Evolutionary conservation across 2,113 vertebrate genomes (phyloP), one percentile per base, ranked within the genome.

Genomic region (Carollia perspicillata): DNA sequence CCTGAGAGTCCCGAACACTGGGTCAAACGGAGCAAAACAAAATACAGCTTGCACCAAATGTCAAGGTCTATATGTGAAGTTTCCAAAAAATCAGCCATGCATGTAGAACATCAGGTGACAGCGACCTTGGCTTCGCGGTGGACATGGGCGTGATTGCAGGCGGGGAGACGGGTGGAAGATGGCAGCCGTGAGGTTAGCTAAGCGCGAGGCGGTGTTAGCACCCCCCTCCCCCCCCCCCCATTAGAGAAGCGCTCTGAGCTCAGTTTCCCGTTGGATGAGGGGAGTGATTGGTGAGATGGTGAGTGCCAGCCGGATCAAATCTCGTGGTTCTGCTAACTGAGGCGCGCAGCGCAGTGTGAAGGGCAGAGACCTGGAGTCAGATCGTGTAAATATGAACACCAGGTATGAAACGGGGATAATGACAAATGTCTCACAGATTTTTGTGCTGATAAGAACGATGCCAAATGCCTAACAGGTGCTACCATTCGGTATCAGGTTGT

Each of bases 1-100:
- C 85, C 55, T 84, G 71, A 89, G 66, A 63, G 14, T 85, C 79
- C 71, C 11, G 12, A 93, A 78, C 49, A 58, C 37, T 9, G 44
- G 69, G 8, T 84, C 66, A 74, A 94, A 85, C 78, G 33, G 51
- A 96, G 53, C 88, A 88, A 89, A 87, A 66, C 51, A 79, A 95
- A 96, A 35, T 69, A 12, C 55, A 72, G 37, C 37, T 90, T 92
- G 55, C 49, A 83, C 84, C 49, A 74, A 92, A 47, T 44, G 84
- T 89, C 75, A 80, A 92, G 51, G 74, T 53, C 37, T 86, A 37
- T 40, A 18, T 33, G 75, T 28, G 51, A 78, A 72, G 20, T 90
- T 89, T 89, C 81, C 42, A 12, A 37, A 44, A 77, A 84, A 6
- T 42, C 84, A 90, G 51, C 35, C 84, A 71, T 60, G 53, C 49